Conservation (phyloP, 2,888 invertebrate species). For the Hypena proboscidalis region DNA sequence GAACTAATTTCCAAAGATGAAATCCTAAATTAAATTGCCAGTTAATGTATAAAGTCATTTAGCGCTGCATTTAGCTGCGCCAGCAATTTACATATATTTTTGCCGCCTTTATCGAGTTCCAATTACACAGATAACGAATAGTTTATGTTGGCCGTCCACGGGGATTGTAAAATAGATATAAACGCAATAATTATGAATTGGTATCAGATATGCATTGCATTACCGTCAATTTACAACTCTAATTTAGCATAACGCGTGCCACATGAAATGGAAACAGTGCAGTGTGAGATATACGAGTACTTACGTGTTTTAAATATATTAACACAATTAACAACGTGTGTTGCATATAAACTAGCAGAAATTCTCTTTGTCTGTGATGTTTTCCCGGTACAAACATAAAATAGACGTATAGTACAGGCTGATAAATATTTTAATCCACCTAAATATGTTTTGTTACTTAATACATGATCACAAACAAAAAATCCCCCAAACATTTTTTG, state of each 20-base stretch:
- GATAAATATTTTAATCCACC: too few relatives aligned
- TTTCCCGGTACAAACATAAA: too few relatives aligned
- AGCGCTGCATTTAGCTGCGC: constrained; percentile 24
- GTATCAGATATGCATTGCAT: constrained; percentile 36
- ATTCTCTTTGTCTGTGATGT: too few relatives aligned
- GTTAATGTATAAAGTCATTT: constrained; percentile 25
- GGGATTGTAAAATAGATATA: constrained; percentile 41
- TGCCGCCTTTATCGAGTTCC: constrained; percentile 49
- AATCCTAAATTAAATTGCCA: constrained; percentile 16
- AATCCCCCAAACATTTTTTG: too few relatives aligned
- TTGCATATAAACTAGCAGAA: too few relatives aligned
- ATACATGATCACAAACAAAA: too few relatives aligned
- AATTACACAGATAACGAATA: constrained; percentile 50
- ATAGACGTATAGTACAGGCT: too few relatives aligned
- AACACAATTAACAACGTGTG: background rate
- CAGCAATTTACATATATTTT: constrained; percentile 41
- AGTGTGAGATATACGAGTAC: background rate
- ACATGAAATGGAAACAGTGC: constrained; percentile 39
- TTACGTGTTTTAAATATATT: background rate
- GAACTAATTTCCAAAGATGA: background rate
- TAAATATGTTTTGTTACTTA: too few relatives aligned
- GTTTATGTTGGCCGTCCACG: constrained; percentile 44
- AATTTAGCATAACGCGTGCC: constrained; percentile 43
- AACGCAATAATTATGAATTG: constrained; percentile 44
- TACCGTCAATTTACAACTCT: constrained; percentile 40